A percentile compares a stretch with the other conserved stretches of the same genome.
Conservation (phyloP, 2,113 vertebrate species). For the Prionailurus bengalensis region DNA sequence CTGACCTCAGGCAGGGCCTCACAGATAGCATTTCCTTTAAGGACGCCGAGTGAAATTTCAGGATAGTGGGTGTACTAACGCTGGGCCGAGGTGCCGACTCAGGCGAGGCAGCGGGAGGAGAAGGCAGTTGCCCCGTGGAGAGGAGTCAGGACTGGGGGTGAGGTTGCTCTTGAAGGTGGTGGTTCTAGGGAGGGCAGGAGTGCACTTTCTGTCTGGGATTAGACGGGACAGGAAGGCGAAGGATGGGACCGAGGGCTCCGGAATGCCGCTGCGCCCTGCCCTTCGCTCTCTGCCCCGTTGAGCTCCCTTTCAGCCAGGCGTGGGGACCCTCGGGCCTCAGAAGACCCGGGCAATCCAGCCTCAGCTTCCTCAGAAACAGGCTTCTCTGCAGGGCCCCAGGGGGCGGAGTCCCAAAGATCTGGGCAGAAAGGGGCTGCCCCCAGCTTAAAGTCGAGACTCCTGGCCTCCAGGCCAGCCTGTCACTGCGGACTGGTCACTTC, state of each 20-base stretch:
- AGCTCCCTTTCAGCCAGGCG: not conserved
- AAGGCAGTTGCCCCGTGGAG: not conserved
- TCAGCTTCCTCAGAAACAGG: not conserved
- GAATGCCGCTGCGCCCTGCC: accelerated
- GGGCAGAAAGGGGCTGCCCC: not conserved
- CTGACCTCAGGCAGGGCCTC: not conserved
- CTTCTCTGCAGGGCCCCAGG: not conserved
- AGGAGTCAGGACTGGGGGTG: too few species aligned
- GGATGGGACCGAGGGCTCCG: accelerated
- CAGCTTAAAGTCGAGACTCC: not conserved
- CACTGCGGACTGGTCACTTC: not conserved
- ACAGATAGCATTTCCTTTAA: not conserved
- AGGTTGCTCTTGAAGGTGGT: not conserved
- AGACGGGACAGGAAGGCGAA: not conserved
- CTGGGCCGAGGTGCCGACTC: not conserved
- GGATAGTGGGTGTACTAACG: accelerated
- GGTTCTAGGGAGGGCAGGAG: not conserved
- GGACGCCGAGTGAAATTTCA: slow-evolving; percentile 28
- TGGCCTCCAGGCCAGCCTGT: not conserved
- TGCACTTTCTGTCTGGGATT: not conserved
- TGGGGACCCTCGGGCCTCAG: not conserved
- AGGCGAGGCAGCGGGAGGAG: not conserved
- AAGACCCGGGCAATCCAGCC: not conserved
- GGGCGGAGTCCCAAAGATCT: not conserved
- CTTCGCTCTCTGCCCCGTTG: not conserved